A percentile compares a stretch with the other conserved stretches of the same genome.
Conservation (phyloP, 2,797 vertebrate species). For the Acomys russatus region DNA sequence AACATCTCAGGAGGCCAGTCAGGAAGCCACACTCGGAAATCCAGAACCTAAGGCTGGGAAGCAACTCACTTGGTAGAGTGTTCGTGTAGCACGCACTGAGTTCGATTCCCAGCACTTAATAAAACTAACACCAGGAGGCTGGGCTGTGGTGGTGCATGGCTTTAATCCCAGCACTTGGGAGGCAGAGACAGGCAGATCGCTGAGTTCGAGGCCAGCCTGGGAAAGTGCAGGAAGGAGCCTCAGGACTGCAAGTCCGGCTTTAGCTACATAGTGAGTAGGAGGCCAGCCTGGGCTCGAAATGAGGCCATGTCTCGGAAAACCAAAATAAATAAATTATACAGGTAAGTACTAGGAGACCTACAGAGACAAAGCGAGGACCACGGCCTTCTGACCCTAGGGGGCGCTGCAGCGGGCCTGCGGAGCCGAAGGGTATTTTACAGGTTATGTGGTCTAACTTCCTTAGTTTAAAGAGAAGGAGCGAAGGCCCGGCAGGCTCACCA, state of each 20-base stretch:
- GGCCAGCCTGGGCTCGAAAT: not conserved
- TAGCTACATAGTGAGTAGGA: not conserved
- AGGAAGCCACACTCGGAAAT: not conserved
- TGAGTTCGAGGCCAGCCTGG: not conserved
- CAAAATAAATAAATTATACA: not conserved
- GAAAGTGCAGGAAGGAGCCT: not conserved
- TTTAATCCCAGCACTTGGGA: not conserved
- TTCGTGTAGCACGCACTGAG: not conserved
- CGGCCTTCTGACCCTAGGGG: not conserved
- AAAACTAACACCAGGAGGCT: not conserved
- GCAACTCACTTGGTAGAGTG: not conserved
- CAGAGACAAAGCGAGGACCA: not conserved
- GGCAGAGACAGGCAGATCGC: no score
- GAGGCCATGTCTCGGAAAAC: not conserved
- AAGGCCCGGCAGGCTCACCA: conserved; percentile 21
- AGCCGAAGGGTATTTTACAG: conserved; percentile 55
- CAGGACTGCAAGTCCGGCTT: not conserved
- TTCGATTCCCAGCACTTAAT: not conserved
- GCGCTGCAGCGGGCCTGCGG: not conserved
- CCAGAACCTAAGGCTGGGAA: not conserved
- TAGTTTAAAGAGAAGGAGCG: conserved; percentile 38
- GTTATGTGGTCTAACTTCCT: conserved; percentile 20
- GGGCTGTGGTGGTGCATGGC: no score
- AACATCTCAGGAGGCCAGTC: not conserved
- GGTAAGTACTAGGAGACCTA: not conserved